phyloP scores from a whole-genome alignment of 2,113 vertebrate genomes.

The Marcusenius ussheri region DNA sequence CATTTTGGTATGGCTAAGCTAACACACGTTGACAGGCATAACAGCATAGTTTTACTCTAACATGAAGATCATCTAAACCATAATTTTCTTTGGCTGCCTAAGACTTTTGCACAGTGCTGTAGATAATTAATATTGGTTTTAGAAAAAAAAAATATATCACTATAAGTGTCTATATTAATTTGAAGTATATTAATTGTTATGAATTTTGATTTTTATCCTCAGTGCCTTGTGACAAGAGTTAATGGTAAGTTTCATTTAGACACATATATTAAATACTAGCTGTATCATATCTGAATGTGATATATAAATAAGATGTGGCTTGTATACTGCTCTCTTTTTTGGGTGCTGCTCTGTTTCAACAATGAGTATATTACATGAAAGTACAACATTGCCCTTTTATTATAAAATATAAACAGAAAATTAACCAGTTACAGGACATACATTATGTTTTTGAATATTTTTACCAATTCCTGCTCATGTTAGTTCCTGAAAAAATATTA shows the following conservation, averaged over 20 bases:
- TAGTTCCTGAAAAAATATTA: neutral
- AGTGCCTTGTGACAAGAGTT: conserved; percentile 46
- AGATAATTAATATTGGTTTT: neutral
- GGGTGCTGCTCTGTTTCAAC: neutral
- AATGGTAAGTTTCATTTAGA: conserved; percentile 43
- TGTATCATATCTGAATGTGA: neutral
- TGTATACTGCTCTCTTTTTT: neutral
- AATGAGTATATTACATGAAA: neutral
- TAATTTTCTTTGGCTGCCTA: neutral
- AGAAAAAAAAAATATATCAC: neutral
- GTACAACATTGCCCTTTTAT: neutral
- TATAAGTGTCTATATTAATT: neutral
- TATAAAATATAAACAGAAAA: neutral
- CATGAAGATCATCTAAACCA: neutral
- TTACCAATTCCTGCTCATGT: neutral
- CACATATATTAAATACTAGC: neutral
- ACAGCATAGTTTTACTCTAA: neutral
- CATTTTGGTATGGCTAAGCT: neutral
- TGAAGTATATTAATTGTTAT: neutral
- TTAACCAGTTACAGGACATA: neutral
- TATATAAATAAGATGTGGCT: neutral
- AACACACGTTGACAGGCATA: neutral
- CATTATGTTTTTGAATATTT: neutral
- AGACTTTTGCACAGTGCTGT: neutral
- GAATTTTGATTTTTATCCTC: neutral